A percentile compares a stretch with the other conserved stretches of the same genome.
Evolutionary conservation across 2,113 vertebrate species (phyloP).

Genomic region (Heptranchias perlo): DNA sequence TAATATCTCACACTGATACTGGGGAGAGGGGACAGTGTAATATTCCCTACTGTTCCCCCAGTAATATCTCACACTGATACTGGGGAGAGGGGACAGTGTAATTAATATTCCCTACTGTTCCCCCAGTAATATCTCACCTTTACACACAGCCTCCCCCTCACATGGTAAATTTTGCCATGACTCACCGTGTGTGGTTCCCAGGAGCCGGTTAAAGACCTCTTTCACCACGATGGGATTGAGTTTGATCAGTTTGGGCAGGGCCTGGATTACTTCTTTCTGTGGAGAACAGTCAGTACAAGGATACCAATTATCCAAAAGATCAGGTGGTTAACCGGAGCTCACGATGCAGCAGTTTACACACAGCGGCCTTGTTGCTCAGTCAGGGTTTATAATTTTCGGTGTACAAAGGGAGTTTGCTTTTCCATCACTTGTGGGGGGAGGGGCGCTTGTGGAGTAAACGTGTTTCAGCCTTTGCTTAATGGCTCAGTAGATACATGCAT

Average conservation of each 20-base stretch:
- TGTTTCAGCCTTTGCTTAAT: not conserved
- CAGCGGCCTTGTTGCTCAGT: not conserved
- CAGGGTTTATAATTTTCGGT: too few species aligned
- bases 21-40: not conserved
- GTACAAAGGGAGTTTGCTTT: not conserved
- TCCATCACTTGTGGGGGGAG: too few species aligned
- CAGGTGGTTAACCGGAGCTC: not conserved
- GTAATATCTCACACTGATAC: too few species aligned
- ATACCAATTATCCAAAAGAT: not conserved
- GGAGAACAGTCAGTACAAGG: not conserved
- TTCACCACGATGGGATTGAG: slow-evolving; percentile 96
- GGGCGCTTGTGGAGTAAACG: not conserved
- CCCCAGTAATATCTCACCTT: not conserved
- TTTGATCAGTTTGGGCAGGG: slow-evolving; percentile 90
- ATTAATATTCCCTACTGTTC: not conserved
- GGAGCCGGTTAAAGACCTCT: slow-evolving; percentile 89
- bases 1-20: not conserved
- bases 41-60: not conserved
- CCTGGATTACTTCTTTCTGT: slow-evolving; percentile 88
- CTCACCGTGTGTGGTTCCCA: slow-evolving; percentile 90
- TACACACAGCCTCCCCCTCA: not conserved
- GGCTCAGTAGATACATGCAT: not conserved
- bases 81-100: too few species aligned
- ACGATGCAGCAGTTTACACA: not conserved
- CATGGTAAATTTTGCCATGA: not conserved